These are phyloP conservation scores for Crotophaga sulcirostris DNA, from an alignment of 2,113 vertebrate genomes.

Conservation along the genomic window DNA sequence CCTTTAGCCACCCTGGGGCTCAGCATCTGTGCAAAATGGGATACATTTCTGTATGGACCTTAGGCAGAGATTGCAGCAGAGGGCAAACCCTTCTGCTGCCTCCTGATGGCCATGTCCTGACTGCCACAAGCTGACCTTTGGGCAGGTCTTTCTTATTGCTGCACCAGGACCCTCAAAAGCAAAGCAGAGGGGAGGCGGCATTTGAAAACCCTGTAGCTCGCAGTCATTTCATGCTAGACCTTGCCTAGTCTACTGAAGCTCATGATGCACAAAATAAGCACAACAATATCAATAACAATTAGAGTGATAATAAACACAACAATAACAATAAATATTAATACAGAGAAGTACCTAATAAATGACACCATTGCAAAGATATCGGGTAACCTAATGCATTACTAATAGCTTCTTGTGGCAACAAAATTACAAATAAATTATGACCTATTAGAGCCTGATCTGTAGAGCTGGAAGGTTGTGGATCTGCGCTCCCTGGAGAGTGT, in stretches of 20 bases:
- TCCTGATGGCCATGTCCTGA: not conserved
- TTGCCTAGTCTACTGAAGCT: not conserved
- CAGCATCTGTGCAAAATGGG: not conserved
- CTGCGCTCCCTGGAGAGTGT: fast-evolving
- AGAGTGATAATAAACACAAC: not conserved
- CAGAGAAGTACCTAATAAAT: not conserved
- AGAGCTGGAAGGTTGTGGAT: not conserved
- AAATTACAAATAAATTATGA: not conserved
- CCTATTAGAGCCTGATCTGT: not conserved
- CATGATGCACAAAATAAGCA: not conserved
- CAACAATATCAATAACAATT: not conserved
- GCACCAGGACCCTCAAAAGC: not conserved
- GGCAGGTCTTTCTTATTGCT: not conserved
- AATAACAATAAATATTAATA: not conserved
- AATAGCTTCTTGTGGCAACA: not conserved
- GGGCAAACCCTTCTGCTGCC: not conserved
- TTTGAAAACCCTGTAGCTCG: not conserved
- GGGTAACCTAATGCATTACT: not conserved
- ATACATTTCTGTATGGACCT: not conserved
- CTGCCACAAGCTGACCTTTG: not conserved
- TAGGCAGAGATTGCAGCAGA: not conserved
- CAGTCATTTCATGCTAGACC: not conserved
- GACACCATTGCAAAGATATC: not conserved
- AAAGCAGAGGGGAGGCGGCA: not conserved
- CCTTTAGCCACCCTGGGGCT: not conserved